Conservation (phyloP, 2,888 invertebrate species). For the Spialia ferax region DNA sequence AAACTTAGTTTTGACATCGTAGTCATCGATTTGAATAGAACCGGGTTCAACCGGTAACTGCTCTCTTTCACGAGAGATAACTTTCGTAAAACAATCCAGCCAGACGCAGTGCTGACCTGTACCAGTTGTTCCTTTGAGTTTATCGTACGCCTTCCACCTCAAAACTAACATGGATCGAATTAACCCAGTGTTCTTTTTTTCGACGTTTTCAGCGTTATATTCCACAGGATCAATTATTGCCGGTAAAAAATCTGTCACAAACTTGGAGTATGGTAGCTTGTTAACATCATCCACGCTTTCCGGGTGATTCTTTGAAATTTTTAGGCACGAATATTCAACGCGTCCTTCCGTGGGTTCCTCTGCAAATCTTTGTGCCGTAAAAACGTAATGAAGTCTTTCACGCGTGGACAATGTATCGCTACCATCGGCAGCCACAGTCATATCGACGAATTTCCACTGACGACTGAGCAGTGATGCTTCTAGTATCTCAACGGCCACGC, state of each 20-base stretch:
- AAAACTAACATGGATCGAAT: slow-evolving; percentile 80
- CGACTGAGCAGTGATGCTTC: slow-evolving; percentile 74
- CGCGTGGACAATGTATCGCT: slow-evolving; percentile 62
- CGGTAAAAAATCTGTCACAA: slow-evolving; percentile 60
- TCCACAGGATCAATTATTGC: slow-evolving; percentile 46
- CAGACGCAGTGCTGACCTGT: slow-evolving; percentile 91
- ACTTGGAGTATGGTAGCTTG: slow-evolving; percentile 66
- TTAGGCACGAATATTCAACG: slow-evolving; percentile 67
- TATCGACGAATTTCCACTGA: slow-evolving; percentile 85
- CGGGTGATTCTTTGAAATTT: slow-evolving; percentile 61
- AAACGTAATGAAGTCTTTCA: slow-evolving; percentile 74
- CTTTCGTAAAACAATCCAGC: slow-evolving; percentile 86
- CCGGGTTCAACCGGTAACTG: slow-evolving; percentile 61
- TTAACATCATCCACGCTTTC: slow-evolving; percentile 59
- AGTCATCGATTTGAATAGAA: slow-evolving; percentile 73
- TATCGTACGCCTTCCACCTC: slow-evolving; percentile 87
- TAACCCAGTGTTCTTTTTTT: slow-evolving; percentile 57
- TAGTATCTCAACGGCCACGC: slow-evolving; percentile 83
- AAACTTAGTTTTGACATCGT: slow-evolving; percentile 57
- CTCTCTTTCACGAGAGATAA: slow-evolving; percentile 76
- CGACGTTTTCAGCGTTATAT: slow-evolving; percentile 47
- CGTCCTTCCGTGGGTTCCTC: slow-evolving; percentile 56
- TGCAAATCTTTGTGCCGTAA: slow-evolving; percentile 67
- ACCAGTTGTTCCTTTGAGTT: slow-evolving; percentile 83
- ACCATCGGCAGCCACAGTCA: slow-evolving; percentile 62